Conservation (phyloP, 2,888 invertebrate species). For the Epinotia bilunana region DNA sequence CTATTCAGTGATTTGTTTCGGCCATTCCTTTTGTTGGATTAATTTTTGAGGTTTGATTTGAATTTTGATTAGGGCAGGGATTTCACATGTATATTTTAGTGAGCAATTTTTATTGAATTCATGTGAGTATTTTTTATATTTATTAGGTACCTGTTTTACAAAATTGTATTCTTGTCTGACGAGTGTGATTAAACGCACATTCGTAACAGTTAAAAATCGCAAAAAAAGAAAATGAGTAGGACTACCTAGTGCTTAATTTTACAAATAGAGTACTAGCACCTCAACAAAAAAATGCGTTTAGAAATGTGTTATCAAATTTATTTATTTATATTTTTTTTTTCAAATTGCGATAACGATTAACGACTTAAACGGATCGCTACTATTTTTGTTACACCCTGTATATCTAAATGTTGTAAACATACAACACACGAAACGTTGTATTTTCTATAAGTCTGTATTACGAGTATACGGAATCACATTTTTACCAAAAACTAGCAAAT, state of each 20-base stretch:
- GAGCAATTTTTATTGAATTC: not conserved
- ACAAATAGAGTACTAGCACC: no score
- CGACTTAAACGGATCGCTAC: no score
- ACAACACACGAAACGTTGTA: not conserved
- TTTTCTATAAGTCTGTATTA: not conserved
- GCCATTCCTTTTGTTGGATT: conserved; percentile 53
- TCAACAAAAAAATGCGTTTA: no score
- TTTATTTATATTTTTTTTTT: no score
- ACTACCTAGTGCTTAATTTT: no score
- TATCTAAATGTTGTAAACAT: not conserved
- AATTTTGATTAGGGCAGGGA: not conserved
- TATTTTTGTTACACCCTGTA: not conserved
- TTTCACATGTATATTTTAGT: no score
- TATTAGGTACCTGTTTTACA: not conserved
- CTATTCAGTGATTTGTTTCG: conserved; percentile 64
- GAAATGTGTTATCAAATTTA: no score
- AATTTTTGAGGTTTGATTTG: conserved; percentile 32
- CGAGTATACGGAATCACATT: not conserved
- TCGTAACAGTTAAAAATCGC: no score
- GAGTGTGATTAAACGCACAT: no score
- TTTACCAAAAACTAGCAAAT: conserved; percentile 6
- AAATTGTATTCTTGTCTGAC: no score
- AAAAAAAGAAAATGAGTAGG: no score
- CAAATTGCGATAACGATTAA: no score
- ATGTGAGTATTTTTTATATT: not conserved